Conservation (phyloP, 2,888 invertebrate species). For the Eutolmus rufibarbis region DNA sequence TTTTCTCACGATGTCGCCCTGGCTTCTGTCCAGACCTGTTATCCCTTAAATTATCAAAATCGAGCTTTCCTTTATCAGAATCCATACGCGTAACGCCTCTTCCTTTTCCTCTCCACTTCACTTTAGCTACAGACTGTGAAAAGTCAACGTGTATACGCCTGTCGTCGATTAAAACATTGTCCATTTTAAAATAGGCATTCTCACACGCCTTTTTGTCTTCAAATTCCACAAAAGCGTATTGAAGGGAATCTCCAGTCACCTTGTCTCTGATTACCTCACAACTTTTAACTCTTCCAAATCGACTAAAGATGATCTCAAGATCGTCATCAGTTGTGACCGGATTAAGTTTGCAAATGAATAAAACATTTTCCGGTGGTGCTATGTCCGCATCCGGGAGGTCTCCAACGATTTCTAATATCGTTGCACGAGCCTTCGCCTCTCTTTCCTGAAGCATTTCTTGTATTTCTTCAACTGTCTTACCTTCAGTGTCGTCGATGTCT, state of each 20-base stretch:
- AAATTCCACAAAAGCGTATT: slow-evolving; percentile 99
- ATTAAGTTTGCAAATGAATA: slow-evolving; percentile 99
- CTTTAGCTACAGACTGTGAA: slow-evolving; percentile 96
- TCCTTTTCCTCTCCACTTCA: slow-evolving; percentile 89
- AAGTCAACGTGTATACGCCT: slow-evolving; percentile 99
- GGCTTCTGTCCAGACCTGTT: background rate
- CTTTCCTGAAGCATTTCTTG: slow-evolving; percentile 86
- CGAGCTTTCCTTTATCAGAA: slow-evolving; percentile 38
- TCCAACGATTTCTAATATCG: slow-evolving; percentile 97
- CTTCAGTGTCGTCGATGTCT: slow-evolving; percentile 87
- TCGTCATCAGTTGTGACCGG: slow-evolving; percentile 98
- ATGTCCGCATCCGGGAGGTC: slow-evolving; percentile 97
- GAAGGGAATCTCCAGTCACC: slow-evolving; percentile 90
- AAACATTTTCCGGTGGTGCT: slow-evolving; percentile 97
- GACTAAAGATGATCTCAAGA: slow-evolving; percentile 95
- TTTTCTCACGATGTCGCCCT: background rate
- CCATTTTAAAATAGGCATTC: slow-evolving; percentile 99
- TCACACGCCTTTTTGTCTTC: slow-evolving; percentile 91
- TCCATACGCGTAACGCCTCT: slow-evolving; percentile 69
- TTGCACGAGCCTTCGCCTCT: slow-evolving; percentile 95
- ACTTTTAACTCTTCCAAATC: slow-evolving; percentile 91
- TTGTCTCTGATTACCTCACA: slow-evolving; percentile 97
- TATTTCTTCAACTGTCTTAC: slow-evolving; percentile 83
- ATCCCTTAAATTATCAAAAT: slow-evolving; percentile 43
- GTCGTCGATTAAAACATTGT: slow-evolving; percentile 98